These are phyloP conservation scores for Blennius ocellaris DNA, from an alignment of 2,113 vertebrate genomes.

Conservation along the genomic window DNA sequence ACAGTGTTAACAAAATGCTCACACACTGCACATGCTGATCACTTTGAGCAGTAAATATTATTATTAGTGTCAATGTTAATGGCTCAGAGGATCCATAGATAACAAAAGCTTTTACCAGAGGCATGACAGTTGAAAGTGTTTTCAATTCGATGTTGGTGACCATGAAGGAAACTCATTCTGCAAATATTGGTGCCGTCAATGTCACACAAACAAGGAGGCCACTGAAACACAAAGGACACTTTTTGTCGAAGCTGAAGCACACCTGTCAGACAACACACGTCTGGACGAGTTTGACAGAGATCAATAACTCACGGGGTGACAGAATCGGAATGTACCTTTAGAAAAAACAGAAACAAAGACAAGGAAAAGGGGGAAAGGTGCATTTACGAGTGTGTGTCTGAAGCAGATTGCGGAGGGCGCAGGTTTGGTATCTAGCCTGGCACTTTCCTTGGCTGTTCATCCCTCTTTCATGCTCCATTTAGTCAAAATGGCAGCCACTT, in stretches of 20 bases:
- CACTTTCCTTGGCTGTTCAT: conserved; percentile 33
- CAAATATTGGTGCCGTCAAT: not conserved
- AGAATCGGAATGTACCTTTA: not conserved
- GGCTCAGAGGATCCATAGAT: too few relatives aligned
- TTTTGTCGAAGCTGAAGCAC: conserved; percentile 7
- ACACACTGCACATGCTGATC: too few relatives aligned
- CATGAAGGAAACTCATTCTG: not conserved
- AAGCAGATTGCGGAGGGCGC: conserved; percentile 26
- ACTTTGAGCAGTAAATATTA: too few relatives aligned
- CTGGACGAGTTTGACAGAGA: conserved; percentile 30
- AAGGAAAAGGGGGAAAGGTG: not conserved
- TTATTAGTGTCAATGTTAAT: too few relatives aligned
- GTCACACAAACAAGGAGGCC: not conserved
- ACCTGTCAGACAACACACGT: conserved; percentile 32
- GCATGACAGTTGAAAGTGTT: too few relatives aligned
- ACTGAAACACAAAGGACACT: conserved; percentile 18
- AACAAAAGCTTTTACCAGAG: too few relatives aligned
- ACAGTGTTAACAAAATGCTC: too few relatives aligned
- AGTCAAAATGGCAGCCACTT: conserved; percentile 45
- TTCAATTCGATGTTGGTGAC: not conserved
- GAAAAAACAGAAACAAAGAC: not conserved
- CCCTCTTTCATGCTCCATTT: conserved; percentile 66
- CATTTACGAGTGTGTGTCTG: not conserved
- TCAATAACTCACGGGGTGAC: conserved; percentile 12
- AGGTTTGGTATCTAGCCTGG: conserved; percentile 10